A percentile compares a stretch with the other conserved stretches of the same genome.
These are phyloP conservation scores for Bursaphelenchus mucronatus DNA, from an alignment of 1,140 invertebrate genomes.

Conservation along the genomic window DNA sequence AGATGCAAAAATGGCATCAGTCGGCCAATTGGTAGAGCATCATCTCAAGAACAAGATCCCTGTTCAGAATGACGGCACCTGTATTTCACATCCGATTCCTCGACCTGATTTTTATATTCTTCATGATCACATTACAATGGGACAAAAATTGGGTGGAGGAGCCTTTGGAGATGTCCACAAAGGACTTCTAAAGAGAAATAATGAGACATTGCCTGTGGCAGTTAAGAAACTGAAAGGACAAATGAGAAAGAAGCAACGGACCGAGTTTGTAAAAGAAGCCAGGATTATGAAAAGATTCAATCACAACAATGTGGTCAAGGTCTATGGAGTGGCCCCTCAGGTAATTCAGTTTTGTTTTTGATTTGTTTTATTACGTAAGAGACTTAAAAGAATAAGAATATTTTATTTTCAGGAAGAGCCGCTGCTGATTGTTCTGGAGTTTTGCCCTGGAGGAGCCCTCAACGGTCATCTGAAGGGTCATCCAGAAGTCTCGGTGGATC, in stretches of 20 bases:
- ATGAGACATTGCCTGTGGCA: constrained; percentile 72
- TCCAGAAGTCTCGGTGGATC: constrained; percentile 20
- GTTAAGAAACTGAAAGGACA: constrained; percentile 82
- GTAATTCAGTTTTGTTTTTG: not conserved
- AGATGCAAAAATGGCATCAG: no score
- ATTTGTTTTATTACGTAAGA: not conserved
- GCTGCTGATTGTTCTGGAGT: constrained; percentile 98
- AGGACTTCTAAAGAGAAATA: constrained; percentile 35
- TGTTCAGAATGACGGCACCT: no score
- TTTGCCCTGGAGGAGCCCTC: constrained; percentile 73
- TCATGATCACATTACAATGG: not conserved
- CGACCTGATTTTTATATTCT: no score
- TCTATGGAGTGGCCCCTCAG: constrained; percentile 92
- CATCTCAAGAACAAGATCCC: no score
- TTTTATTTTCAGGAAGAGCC: constrained; percentile 74
- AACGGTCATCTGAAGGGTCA: constrained; percentile 24
- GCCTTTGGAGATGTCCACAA: constrained; percentile 91
- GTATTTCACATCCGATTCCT: no score
- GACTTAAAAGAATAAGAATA: no score
- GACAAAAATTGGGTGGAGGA: constrained; percentile 30
- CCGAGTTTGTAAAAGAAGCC: constrained; percentile 80
- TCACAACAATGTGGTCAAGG: constrained; percentile 87
- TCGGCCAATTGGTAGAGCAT: no score
- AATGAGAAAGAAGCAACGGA: constrained; percentile 87
- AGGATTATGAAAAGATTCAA: constrained; percentile 91